Conservation (phyloP, 2,797 vertebrate species). For the Propithecus deckenii region DNA sequence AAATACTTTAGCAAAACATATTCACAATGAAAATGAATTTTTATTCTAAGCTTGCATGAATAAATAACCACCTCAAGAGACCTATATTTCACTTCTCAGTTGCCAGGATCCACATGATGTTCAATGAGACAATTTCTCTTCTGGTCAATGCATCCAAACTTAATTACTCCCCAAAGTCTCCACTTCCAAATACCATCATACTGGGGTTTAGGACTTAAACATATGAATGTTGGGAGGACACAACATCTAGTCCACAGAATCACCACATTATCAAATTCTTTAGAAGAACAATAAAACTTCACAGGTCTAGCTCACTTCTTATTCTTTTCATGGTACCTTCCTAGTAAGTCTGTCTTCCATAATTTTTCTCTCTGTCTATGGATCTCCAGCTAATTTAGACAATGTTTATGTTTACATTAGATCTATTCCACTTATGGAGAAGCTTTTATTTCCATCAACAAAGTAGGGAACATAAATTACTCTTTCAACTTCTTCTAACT, state of each 20-base stretch:
- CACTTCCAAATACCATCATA: not conserved
- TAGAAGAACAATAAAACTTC: not conserved
- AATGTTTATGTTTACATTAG: not conserved
- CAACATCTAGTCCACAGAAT: not conserved
- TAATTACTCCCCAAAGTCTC: not conserved
- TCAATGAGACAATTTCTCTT: not conserved
- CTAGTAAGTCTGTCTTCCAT: not conserved
- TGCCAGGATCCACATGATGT: not conserved
- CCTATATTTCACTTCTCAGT: not conserved
- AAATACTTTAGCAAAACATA: not conserved
- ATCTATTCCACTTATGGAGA: not conserved
- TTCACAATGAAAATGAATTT: not conserved
- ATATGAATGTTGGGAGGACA: not conserved
- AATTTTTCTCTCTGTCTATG: not conserved
- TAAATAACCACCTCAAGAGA: not conserved
- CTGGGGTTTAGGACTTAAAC: not conserved
- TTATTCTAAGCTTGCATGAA: not conserved
- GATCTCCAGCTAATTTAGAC: not conserved
- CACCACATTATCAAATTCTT: not conserved
- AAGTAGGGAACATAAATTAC: not conserved
- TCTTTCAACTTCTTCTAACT: not conserved
- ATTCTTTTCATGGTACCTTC: not conserved
- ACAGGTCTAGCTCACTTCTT: not conserved
- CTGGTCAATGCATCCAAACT: not conserved
- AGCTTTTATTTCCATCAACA: not conserved